Evolutionary conservation across 64 coral and sea anemone species (phyloP).

Genomic region (Dendronephthya gigantea): DNA sequence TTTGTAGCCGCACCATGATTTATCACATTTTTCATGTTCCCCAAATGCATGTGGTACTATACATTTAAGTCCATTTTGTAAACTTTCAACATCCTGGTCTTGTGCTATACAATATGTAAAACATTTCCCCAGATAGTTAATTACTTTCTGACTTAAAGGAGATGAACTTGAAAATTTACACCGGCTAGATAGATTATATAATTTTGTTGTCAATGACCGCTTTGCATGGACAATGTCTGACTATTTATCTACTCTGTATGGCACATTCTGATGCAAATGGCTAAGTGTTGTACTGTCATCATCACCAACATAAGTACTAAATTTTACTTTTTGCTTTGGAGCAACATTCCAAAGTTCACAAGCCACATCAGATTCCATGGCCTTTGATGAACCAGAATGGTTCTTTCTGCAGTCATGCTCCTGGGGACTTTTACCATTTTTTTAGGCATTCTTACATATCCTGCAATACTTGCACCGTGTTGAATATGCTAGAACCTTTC

Average conservation of each 20-base stretch:
- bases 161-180: conserved; percentile 15
- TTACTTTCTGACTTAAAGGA: neutral
- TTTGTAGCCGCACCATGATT: neutral
- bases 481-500: conserved; percentile 44
- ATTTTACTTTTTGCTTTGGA: conserved; percentile 35
- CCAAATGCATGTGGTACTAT: conserved; percentile 41
- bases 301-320: conserved; percentile 49
- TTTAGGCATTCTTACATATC: conserved; percentile 33
- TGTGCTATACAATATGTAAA: conserved; percentile 14
- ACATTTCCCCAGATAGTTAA: neutral
- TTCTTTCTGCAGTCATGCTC: conserved; percentile 64
- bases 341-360: conserved; percentile 34
- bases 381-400: conserved; percentile 50
- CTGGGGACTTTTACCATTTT: conserved; percentile 16
- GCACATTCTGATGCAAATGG: conserved; percentile 18
- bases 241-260: conserved; percentile 21
- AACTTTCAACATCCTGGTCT: conserved; percentile 16
- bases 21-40: conserved; percentile 18
- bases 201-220: conserved; percentile 18
- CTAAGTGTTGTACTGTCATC: conserved; percentile 57
- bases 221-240: conserved; percentile 31
- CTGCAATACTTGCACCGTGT: conserved; percentile 37
- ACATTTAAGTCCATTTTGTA: conserved; percentile 7
- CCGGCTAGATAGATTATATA: conserved; percentile 21
- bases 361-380: conserved; percentile 45